Evolutionary conservation across 2,113 vertebrate species (phyloP), one percentile per base, ranked within the genome.

Genomic region (Sylvia atricapilla): DNA sequence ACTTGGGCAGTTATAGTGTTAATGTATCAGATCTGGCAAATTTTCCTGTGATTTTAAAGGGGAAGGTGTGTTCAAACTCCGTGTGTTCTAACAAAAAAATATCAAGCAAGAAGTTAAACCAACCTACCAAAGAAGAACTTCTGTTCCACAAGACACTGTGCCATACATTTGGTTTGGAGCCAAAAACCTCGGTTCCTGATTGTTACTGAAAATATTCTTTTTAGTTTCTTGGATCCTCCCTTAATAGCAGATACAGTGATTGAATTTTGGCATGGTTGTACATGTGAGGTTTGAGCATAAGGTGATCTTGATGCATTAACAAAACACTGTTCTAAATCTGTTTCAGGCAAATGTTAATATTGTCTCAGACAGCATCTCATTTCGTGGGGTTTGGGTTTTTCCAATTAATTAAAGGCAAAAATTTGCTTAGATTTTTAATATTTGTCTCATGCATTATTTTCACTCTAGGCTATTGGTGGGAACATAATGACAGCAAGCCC

Each of bases 401-500:
- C 5, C 37, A 44, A 7, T 81, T 44, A 67, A 66, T 72, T 76
- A 52, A 66, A 43, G 17, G 23, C 8, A 11, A 70, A 17, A 53
- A 80, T 58, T n/a, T 62, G 31, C 25, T 43, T 33, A 28, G 20
- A 52, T 46, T 74, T 81, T 84, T 9, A 87, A 31, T n/a, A 55
- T 69, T 52, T 82, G 39, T 35, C 13, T 63, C 50, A 39, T 58
- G n/a, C 13, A 6, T 87, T 77, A 7, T 73, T 87, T 43, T 87
- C 31, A 23, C 91, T 89, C 63, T 95, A 99, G 99, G 99, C 99
- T 37, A 85, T 99, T 6, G 99, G 99, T 58, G 99, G 99, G 24
- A 99, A 99, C 96, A 98, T 99, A 96, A 99, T 99, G 98, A 99
- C 98, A 2, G 99, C 99, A n/a, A 99, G 99, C 78, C 99, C 99